Evolutionary conservation across 1,140 invertebrate genomes (phyloP).

Genomic region (Apocrypta bakeri): DNA sequence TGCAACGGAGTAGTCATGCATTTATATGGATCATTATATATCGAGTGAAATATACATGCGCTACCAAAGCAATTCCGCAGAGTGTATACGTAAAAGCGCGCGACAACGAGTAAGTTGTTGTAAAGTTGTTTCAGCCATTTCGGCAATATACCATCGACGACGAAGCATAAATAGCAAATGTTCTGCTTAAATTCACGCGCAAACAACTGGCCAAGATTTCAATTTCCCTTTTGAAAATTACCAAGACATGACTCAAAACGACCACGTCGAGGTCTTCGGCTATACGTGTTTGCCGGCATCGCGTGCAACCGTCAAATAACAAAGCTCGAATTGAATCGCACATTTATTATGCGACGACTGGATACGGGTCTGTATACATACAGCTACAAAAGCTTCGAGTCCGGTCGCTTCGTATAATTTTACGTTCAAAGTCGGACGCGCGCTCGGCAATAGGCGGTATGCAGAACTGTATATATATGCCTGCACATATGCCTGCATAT

Average conservation of each 20-base stretch:
- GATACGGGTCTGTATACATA: neutral
- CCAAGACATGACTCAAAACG: neutral
- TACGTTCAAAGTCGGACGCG: conserved; percentile 14
- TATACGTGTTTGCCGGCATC: neutral
- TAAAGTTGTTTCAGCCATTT: neutral
- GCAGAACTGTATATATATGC: too few relatives aligned
- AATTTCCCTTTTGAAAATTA: neutral
- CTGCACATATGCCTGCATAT: too few relatives aligned
- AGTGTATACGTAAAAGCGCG: too few relatives aligned
- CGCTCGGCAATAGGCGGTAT: neutral
- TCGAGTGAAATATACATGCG: too few relatives aligned
- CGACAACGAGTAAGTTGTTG: too few relatives aligned
- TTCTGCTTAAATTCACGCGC: neutral
- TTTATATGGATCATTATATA: too few relatives aligned
- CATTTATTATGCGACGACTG: conserved; percentile 18
- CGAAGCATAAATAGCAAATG: neutral
- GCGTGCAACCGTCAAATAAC: conserved; percentile 3
- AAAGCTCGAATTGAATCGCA: neutral
- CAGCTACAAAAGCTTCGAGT: neutral
- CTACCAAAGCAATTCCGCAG: too few relatives aligned
- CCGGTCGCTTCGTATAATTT: conserved; percentile 12
- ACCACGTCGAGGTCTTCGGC: neutral
- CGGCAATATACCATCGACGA: neutral
- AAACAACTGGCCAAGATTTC: neutral
- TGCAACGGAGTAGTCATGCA: too few relatives aligned